Base-by-base conservation (phyloP, 2,797 vertebrate species). In the Pseudotriccus pelzelni region DNA sequence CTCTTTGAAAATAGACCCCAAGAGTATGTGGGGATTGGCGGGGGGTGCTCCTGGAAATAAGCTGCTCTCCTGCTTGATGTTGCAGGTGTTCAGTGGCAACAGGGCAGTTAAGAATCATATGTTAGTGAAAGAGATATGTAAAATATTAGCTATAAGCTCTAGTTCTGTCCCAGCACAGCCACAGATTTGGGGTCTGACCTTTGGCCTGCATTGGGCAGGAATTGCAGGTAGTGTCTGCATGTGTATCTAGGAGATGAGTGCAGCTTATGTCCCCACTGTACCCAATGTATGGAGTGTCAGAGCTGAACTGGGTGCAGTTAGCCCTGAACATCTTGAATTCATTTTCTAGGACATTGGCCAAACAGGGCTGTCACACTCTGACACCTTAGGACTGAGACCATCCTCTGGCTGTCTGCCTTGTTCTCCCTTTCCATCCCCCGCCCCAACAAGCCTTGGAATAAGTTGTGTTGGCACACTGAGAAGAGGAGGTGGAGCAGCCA, bases 1-100 rank as follows among this genome's bases (percentile, higher is more conserved):
- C 92, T 94, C 90, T 96, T 93, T 96, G 96, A 97, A 97, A 97
- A 97, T 74, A 93, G 85, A 93, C 80, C 93, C 91, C 91, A 60
- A 39, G 87, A 94, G 91, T 77, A 80, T 2, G 1, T 70, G 64
- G 39, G 55, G 77, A 92, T 81, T 85, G 84, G 82, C 0, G 0
- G 55, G 72, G 68, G 50, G 12, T 6, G 1, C 60, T 89, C 24
- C 91, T 96, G 92, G 34, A 93, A 93, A 93, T 76, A 89, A 93
- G 41, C 73, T 80, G 58, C 81, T 89, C 63, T 82, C 53, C 32
- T 8, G 30, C 69, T 79, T 72, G 47, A 37, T 62, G 55, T 44
- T 92, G 89, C 80, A 83, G 76, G 69, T 94, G 59, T 73, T 91
- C 85, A 69, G 0, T 43, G 62, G 69, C 87, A 66, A 23, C 39